A percentile compares a stretch with the other conserved stretches of the same genome.
Evolutionary conservation across 1,140 invertebrate species (phyloP).

Genomic region (Bilobella aurantiaca): DNA sequence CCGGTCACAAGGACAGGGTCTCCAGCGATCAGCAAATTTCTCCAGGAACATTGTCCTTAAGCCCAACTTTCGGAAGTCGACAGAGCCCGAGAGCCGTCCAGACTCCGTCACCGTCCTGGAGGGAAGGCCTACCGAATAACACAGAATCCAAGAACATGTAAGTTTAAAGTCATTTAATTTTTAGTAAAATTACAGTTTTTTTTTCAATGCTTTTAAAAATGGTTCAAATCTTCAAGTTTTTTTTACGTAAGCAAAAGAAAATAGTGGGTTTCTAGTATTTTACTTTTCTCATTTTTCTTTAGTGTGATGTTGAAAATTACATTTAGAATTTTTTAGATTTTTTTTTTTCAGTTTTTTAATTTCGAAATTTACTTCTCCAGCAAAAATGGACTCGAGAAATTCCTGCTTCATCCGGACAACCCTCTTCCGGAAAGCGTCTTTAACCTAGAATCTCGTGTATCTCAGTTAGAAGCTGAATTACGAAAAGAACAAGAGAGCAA

Average conservation of each 20-base stretch:
- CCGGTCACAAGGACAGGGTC: conserved; percentile 2
- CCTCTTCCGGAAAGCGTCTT: conserved; percentile 27
- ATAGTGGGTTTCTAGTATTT: too few relatives aligned
- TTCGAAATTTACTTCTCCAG: conserved; percentile 2
- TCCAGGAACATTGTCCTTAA: neutral
- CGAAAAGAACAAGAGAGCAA: conserved; percentile 51
- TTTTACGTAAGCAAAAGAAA: too few relatives aligned
- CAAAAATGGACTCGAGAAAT: neutral
- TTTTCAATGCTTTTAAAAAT: neutral
- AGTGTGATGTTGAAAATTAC: too few relatives aligned
- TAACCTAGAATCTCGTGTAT: conserved; percentile 51
- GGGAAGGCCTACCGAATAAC: neutral
- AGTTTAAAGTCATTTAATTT: neutral
- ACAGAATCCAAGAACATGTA: neutral
- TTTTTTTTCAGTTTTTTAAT: neutral
- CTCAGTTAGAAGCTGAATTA: conserved; percentile 53
- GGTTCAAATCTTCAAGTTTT: too few relatives aligned
- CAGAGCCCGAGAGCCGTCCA: conserved; percentile 1
- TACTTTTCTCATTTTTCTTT: too few relatives aligned
- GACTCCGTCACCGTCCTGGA: neutral
- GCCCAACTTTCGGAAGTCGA: neutral
- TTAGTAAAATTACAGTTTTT: conserved; percentile 3
- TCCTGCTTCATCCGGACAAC: neutral
- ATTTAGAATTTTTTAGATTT: too few relatives aligned
- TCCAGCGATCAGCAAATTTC: conserved; percentile 9